These are phyloP conservation scores for Camponotus fellah DNA, from an alignment of 2,888 invertebrate species.

Conservation along the genomic window DNA sequence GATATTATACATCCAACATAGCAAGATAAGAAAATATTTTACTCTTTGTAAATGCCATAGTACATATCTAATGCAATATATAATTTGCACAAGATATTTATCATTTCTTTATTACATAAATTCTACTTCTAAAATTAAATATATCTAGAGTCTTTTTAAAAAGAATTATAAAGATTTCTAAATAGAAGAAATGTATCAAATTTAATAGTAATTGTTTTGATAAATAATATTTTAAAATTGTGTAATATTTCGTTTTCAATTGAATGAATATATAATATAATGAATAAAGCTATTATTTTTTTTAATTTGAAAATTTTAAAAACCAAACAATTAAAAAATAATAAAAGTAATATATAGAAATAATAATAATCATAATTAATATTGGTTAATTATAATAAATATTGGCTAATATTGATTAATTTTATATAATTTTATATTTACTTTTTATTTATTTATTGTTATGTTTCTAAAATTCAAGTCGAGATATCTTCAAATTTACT, in stretches of 20 bases:
- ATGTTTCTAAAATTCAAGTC: no score
- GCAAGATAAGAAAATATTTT: no score
- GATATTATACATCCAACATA: not conserved
- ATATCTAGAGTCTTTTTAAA: not conserved
- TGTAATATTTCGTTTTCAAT: not conserved
- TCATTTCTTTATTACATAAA: conserved; percentile 10
- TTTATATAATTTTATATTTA: no score
- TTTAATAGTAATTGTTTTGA: not conserved
- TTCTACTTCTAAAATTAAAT: not conserved
- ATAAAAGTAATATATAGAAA: not conserved
- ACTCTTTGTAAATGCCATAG: no score
- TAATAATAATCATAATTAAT: conserved; percentile 3
- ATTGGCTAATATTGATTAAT: no score
- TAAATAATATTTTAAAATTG: not conserved
- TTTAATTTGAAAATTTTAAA: not conserved
- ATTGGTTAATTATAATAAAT: not conserved
- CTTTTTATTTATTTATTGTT: no score
- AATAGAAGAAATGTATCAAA: not conserved
- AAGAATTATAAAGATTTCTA: not conserved
- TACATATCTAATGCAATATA: not conserved
- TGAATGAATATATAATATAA: not conserved
- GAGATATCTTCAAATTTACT: no score
- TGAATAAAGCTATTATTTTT: not conserved
- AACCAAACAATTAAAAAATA: not conserved
- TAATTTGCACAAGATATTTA: not conserved